Evolutionary conservation across 2,888 invertebrate genomes (phyloP).

Genomic region (Bugulina stolonifera): DNA sequence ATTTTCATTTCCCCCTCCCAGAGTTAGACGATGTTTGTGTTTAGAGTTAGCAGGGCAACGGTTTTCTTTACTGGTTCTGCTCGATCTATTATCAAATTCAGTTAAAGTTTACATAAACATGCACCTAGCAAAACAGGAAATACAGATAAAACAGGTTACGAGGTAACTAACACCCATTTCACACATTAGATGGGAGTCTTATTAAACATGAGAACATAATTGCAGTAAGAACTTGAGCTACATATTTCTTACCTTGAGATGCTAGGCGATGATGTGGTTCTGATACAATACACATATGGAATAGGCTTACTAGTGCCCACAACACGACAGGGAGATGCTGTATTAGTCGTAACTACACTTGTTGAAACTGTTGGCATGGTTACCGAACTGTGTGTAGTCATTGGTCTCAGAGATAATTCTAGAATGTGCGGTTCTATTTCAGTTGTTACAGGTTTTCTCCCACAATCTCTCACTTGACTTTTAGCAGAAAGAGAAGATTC

Average conservation of each 20-base stretch:
- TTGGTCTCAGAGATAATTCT: background rate
- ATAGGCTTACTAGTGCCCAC: background rate
- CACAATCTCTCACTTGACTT: background rate
- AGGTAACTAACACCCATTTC: no score
- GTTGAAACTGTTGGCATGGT: background rate
- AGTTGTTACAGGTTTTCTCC: background rate
- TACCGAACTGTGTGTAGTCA: background rate
- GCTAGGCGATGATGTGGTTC: background rate
- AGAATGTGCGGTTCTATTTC: background rate
- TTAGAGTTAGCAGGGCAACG: background rate
- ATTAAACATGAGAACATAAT: no score
- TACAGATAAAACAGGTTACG: no score
- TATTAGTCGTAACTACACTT: background rate
- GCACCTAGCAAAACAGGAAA: no score
- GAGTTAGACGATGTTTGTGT: background rate
- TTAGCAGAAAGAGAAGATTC: no score
- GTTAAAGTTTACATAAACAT: no score
- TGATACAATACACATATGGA: background rate
- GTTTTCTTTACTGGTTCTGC: no score
- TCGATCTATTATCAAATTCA: no score
- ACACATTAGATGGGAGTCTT: no score
- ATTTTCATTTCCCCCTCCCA: background rate
- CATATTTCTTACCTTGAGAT: background rate
- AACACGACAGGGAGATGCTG: background rate
- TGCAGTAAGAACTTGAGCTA: no score